Evolutionary conservation across 2,888 invertebrate genomes (phyloP), one percentile per base, ranked within the genome.

Genomic region (Cephalotes varians): DNA sequence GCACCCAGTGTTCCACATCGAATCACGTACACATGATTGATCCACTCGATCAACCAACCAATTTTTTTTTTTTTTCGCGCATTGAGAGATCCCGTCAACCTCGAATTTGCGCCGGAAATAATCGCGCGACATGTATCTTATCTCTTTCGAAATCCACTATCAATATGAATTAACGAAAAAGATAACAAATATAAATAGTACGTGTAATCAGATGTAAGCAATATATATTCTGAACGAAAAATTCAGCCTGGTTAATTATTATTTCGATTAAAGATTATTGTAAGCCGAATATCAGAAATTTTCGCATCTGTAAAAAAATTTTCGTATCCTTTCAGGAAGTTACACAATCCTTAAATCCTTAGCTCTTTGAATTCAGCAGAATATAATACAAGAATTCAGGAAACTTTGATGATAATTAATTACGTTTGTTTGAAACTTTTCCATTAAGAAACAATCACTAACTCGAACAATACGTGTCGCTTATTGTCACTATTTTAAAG

Each of bases 361-460:
- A 28, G 6, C 9, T 56, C 18, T 54, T 10, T n/a, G 18, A 44
- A 69, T 69, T 31, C 10, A 31, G n/a, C 40, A 44, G 15, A 69
- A 44, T n/a, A 40, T 7, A 65, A 40, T 21, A 18, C 21, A 71
- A 72, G 56, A 34, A 69, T 40, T 18, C 6, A 21, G 7, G 6
- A 56, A 79, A 56, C 34, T 69, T 49, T 18, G 15, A 18, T 15
- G 31, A 74, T 34, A 40, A 47, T 60, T 60, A 73, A 72, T 72
- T 47, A 60, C 72, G 28, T 31, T 12, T 18, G 34, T 34, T n/a
- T 25, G 34, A 10, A 60, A 44, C 34, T n/a, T 37, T n/a, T 21
- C 6, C 31, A 21, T 21, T 31, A 54, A 56, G 21, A 40, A 67
- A 56, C n/a, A 72, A 37, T 37, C n/a, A 3, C 58, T 25, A 28